These are phyloP conservation scores for Eupristina koningsbergeri DNA, from an alignment of 1,140 invertebrate genomes.

Conservation along the genomic window DNA sequence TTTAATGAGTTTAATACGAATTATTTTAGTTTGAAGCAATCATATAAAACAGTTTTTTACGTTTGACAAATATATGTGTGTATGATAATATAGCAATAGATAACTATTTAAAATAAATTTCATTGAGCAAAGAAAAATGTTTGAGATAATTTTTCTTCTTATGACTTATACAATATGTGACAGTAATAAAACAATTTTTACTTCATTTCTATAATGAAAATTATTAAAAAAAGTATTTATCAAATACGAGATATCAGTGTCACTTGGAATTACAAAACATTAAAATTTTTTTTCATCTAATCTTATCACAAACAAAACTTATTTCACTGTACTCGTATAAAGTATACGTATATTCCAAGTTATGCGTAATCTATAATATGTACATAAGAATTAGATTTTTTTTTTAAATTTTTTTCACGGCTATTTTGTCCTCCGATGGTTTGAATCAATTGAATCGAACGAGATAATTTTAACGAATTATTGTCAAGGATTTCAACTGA, in stretches of 20 bases:
- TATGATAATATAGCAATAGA: not conserved
- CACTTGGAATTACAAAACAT: constrained; percentile 28
- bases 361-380: not conserved
- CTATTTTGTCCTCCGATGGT: not conserved
- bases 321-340: not conserved
- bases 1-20: not conserved
- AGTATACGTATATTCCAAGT: not conserved
- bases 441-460: not conserved
- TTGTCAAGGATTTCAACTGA: constrained; percentile 9
- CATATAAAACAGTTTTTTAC: not conserved
- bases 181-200: constrained; percentile 1
- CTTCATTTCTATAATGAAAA: constrained; percentile 2
- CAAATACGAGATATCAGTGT: not conserved
- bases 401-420: not conserved
- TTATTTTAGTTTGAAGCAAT: not conserved
- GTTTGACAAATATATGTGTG: not conserved
- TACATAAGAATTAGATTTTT: not conserved
- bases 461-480: constrained; percentile 18
- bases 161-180: not conserved
- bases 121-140: not conserved
- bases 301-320: constrained; percentile 33
- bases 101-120: not conserved
- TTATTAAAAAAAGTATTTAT: constrained; percentile 19
- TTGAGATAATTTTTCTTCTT: not conserved
- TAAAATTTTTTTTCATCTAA: constrained; percentile 9